Conservation (phyloP, 1,140 invertebrate species). For the Ctenoplectra terminalis region DNA sequence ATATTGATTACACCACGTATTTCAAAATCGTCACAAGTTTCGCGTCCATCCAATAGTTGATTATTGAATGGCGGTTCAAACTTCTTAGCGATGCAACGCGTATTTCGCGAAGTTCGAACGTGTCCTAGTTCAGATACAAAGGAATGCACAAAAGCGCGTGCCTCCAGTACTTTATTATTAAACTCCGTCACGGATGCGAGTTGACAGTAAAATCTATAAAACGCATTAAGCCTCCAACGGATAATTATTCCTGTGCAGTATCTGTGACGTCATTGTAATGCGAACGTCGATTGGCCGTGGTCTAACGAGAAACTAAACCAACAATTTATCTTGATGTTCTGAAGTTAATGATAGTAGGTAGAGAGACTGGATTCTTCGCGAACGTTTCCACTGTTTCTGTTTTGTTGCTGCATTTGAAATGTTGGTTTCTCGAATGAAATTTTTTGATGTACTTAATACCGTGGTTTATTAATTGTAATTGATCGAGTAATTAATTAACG, state of each 20-base stretch:
- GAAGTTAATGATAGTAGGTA: no score
- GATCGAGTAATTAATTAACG: no score
- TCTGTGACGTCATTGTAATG: background rate
- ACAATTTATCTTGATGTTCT: conserved; percentile 1
- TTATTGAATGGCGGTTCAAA: background rate
- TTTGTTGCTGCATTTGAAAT: no score
- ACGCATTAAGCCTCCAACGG: background rate
- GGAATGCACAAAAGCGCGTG: background rate
- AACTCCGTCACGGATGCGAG: background rate
- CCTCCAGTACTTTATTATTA: conserved; percentile 10
- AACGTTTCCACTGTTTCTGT: background rate
- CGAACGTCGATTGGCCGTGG: background rate
- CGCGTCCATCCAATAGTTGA: no score
- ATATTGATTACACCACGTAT: no score
- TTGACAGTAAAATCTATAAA: conserved; percentile 34
- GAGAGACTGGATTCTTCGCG: no score
- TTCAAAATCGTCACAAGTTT: no score
- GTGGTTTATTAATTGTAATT: no score
- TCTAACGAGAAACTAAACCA: background rate
- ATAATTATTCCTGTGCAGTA: background rate
- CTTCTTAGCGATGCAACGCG: background rate
- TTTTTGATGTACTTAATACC: no score
- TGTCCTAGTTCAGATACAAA: conserved; percentile 16
- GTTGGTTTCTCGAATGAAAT: no score
- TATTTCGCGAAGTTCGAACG: conserved; percentile 17